A percentile compares a stretch with the other conserved stretches of the same genome.
phyloP scores from a whole-genome alignment of 1,140 invertebrate genomes.

The Sinella curviseta region DNA sequence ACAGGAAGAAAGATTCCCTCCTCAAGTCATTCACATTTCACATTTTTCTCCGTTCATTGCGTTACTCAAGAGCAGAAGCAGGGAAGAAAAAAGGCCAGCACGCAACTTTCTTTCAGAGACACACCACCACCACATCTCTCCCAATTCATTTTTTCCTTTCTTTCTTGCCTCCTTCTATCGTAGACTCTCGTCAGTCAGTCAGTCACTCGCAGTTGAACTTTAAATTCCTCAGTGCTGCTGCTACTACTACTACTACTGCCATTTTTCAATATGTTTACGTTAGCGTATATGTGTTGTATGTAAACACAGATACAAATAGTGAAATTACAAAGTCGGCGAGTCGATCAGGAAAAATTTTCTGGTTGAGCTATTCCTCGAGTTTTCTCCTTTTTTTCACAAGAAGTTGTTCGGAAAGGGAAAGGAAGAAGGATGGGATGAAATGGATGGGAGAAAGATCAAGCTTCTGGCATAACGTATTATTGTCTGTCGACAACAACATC shows the following conservation, averaged over 20 bases:
- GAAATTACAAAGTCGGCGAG: constrained; percentile 42
- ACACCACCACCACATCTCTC: not conserved
- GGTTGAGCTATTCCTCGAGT: constrained; percentile 26
- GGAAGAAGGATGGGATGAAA: not conserved
- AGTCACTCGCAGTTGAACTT: not conserved
- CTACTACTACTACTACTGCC: too few relatives aligned
- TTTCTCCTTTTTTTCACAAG: not conserved
- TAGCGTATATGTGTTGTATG: too few relatives aligned
- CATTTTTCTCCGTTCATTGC: not conserved
- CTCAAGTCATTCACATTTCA: not conserved
- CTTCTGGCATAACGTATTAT: constrained; percentile 15
- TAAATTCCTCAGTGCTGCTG: not conserved
- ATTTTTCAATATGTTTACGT: too few relatives aligned
- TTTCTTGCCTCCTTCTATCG: not conserved
- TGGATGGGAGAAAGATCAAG: constrained; percentile 22
- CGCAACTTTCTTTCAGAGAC: not conserved
- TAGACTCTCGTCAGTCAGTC: not conserved
- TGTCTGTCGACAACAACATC: constrained; percentile 25
- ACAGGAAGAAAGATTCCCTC: too few relatives aligned
- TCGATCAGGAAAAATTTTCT: constrained; percentile 44
- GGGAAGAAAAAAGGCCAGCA: not conserved
- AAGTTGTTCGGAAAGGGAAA: not conserved
- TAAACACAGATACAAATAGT: constrained; percentile 15
- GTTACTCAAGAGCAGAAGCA: not conserved
- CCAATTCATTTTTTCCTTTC: constrained; percentile 19